Conservation (phyloP, 1,140 invertebrate genomes). For the Zeugodacus cucurbitae region DNA sequence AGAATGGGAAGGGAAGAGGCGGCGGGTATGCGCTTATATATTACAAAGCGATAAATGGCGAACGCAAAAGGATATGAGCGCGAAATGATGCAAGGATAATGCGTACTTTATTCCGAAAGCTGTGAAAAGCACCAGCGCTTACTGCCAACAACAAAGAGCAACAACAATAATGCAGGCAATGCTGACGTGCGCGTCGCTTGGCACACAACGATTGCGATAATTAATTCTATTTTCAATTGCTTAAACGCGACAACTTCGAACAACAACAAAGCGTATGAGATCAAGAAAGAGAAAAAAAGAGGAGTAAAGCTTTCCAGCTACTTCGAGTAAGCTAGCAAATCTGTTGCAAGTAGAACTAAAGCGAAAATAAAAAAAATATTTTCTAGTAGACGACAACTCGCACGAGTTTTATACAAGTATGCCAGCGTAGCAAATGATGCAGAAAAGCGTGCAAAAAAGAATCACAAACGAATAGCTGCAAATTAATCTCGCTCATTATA, state of each 20-base stretch:
- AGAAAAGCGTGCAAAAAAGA: background rate
- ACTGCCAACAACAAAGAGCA: background rate
- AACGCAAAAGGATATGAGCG: background rate
- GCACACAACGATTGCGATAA: background rate
- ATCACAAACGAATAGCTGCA: background rate
- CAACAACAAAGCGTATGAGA: no score
- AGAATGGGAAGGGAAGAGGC: background rate
- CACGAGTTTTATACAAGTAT: background rate
- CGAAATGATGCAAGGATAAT: background rate
- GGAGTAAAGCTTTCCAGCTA: no score
- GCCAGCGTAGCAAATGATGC: background rate
- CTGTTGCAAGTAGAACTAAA: background rate
- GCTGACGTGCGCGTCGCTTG: background rate
- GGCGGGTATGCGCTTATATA: background rate
- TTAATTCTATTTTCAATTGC: constrained; percentile 20
- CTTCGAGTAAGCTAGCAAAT: background rate
- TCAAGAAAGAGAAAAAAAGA: no score
- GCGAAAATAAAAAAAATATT: no score
- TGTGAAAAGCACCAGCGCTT: background rate
- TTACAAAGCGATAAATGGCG: background rate
- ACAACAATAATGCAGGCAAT: background rate
- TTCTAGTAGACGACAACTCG: no score
- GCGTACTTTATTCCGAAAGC: background rate
- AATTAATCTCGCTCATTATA: constrained; percentile 21
- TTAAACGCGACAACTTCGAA: background rate